Evolutionary conservation across 1,140 invertebrate genomes (phyloP), one percentile per base, ranked within the genome.

Genomic region (Drosophila rhopaloa): DNA sequence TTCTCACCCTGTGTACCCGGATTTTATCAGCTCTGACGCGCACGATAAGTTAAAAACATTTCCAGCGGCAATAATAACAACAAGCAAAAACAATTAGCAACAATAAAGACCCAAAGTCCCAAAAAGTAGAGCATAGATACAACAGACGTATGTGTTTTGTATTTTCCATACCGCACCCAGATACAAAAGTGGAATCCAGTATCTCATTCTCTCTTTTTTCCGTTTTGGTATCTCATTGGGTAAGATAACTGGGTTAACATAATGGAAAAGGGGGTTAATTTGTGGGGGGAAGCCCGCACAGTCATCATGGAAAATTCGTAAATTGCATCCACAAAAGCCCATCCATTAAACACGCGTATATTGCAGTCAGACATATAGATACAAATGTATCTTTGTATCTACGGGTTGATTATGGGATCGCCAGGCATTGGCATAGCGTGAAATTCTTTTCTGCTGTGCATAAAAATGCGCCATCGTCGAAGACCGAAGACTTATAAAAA

Each of bases 61-160:
- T 65, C 48, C 60, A 76, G 29, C 70, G 74, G 40, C 56, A 71
- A 53, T 38, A 67, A 79, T 57, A 53, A 86, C 74, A 76, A 79
- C 66, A 86, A 79, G 68, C 66, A 57, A 83, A 79, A 73, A 88
- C 83, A 86, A 86, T 86, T 88, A 86, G 75, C 76, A 79, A 80
- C 83, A 83, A 58, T 62, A 76, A 71, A 77, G 59, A 19, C 60
- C 19, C 38, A 27, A 65, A 61, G 44, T 41, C 62, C 51, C 54
- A 48, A 71, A 70, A 65, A 80, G 47, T 82, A 50, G 71, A 76
- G 66, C 83, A 88, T 58, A 75, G 65, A 76, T 57, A 71, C 66
- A 81, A 55, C 46, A 57, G 32, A 66, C 77, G 63, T 76, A 57
- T 62, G 67, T 70, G 46, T 35, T 61, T 46, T 62, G 67, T 70